phyloP scores from a whole-genome alignment of 1,140 invertebrate genomes.

The Aphis craccivora region DNA sequence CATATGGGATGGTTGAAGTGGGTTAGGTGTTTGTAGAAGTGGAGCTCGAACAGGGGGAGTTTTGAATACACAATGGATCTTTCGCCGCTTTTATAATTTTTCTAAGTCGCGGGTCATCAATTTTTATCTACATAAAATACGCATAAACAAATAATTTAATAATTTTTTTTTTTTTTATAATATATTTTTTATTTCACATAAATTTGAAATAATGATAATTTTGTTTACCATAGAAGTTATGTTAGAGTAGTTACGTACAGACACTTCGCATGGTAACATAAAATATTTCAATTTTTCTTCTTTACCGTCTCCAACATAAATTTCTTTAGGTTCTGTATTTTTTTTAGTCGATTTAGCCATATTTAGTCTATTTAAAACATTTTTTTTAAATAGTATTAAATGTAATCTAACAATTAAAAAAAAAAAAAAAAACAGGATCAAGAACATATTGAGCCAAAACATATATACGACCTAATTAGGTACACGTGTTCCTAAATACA shows the following conservation, averaged over 20 bases:
- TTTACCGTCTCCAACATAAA: too few species aligned
- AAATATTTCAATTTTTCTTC: too few species aligned
- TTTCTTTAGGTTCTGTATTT: conserved; percentile 3
- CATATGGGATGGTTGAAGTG: conserved; percentile 29
- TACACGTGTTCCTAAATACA: too few species aligned
- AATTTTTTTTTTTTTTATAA: too few species aligned
- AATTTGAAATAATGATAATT: not conserved
- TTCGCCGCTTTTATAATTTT: conserved; percentile 41
- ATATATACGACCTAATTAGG: too few species aligned
- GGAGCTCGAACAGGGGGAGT: conserved; percentile 26
- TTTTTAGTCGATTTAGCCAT: conserved; percentile 14
- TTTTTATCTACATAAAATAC: conserved; percentile 46
- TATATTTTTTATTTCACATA: too few species aligned
- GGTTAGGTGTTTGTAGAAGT: conserved; percentile 31
- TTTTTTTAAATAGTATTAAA: too few species aligned
- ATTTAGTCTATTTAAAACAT: not conserved
- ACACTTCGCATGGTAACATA: conserved; percentile 49
- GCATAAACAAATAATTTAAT: too few species aligned
- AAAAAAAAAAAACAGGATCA: too few species aligned
- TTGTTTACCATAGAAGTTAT: conserved; percentile 37
- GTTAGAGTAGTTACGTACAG: conserved; percentile 60
- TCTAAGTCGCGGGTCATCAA: conserved; percentile 50
- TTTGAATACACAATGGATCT: too few species aligned
- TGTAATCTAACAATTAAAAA: too few species aligned
- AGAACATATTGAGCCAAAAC: too few species aligned